phyloP scores from a whole-genome alignment of 2,888 invertebrate species.

The Parnassius apollo region DNA sequence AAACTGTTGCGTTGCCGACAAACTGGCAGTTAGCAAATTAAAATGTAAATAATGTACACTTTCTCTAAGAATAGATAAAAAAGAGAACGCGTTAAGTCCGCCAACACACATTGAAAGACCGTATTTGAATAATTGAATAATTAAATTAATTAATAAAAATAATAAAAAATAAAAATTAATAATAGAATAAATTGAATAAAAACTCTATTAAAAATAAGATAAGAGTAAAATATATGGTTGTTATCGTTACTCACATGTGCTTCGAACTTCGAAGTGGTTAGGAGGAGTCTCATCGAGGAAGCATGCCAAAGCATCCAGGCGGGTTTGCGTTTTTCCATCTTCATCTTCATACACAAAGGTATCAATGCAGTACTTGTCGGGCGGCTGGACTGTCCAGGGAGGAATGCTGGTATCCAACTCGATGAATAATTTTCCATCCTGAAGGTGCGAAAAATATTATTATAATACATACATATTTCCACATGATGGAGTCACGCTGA shows the following conservation, averaged over 20 bases:
- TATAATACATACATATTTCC: background rate
- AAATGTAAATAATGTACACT: too few relatives aligned
- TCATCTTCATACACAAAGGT: constrained; percentile 51
- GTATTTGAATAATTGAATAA: too few relatives aligned
- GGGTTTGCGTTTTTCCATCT: constrained; percentile 32
- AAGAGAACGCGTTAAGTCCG: too few relatives aligned
- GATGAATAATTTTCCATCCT: constrained; percentile 64
- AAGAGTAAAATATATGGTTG: too few relatives aligned
- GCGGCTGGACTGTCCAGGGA: constrained; percentile 43
- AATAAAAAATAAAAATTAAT: too few relatives aligned
- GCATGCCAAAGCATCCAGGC: constrained; percentile 61
- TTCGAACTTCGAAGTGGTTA: constrained; percentile 45
- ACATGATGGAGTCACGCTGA: background rate
- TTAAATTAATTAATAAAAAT: too few relatives aligned
- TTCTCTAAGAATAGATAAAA: too few relatives aligned
- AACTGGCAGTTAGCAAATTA: too few relatives aligned
- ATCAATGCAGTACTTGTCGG: constrained; percentile 68
- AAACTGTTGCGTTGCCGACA: too few relatives aligned
- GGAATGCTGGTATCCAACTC: constrained; percentile 42
- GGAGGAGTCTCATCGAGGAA: constrained; percentile 40
- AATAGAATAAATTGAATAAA: too few relatives aligned
- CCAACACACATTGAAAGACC: too few relatives aligned
- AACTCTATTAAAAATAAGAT: too few relatives aligned
- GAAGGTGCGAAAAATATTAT: constrained; percentile 11
- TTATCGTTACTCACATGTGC: constrained; percentile 49